These are phyloP conservation scores for Lithobates pipiens DNA, from an alignment of 2,797 vertebrate species.

Conservation along the genomic window DNA sequence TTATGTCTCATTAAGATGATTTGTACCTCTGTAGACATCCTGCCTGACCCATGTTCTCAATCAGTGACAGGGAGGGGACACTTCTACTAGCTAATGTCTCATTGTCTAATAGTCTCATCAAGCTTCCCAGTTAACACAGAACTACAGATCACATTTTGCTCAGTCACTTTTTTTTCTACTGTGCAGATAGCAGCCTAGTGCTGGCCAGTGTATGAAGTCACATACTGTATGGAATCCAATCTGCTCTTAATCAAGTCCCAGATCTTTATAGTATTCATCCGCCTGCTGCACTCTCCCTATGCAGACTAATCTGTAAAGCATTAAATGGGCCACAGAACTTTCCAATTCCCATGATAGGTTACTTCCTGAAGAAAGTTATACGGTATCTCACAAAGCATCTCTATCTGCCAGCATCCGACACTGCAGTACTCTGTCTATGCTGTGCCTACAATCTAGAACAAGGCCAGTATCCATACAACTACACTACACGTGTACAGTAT, in stretches of 20 bases:
- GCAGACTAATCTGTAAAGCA: slow-evolving; percentile 15
- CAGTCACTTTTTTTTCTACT: neutral
- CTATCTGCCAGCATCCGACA: neutral
- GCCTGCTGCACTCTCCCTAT: neutral
- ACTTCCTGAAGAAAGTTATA: neutral
- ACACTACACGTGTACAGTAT: neutral
- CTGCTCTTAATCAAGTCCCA: slow-evolving; percentile 29
- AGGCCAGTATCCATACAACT: neutral
- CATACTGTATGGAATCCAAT: neutral
- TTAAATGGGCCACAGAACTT: slow-evolving; percentile 5
- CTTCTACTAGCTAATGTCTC: neutral
- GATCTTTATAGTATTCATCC: neutral
- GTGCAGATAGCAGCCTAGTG: neutral
- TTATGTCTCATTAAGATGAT: slow-evolving; percentile 61
- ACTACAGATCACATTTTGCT: neutral
- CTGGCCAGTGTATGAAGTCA: neutral
- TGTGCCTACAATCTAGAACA: neutral
- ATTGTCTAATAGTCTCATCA: neutral
- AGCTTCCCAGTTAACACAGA: neutral
- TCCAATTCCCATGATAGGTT: neutral
- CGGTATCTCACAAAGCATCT: neutral
- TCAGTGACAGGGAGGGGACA: slow-evolving; percentile 16
- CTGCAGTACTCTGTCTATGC: neutral
- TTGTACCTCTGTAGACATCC: slow-evolving; percentile 56
- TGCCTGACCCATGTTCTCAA: slow-evolving; percentile 24